A percentile compares a stretch with the other conserved stretches of the same genome.
These are phyloP conservation scores for Harmothoe impar DNA, from an alignment of 2,888 invertebrate genomes.

Conservation along the genomic window DNA sequence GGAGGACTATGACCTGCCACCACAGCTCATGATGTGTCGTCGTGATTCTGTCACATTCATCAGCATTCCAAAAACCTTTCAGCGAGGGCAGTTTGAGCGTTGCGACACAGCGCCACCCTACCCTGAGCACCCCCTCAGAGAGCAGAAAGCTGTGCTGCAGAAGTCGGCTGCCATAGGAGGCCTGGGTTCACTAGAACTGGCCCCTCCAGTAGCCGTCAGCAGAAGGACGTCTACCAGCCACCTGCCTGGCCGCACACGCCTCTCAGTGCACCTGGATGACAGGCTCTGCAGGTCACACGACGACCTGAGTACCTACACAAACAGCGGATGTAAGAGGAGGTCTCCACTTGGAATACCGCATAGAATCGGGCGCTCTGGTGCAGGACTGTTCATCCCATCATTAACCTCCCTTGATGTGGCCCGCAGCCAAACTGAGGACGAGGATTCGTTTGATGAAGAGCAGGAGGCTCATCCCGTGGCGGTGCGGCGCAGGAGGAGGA, in stretches of 20 bases:
- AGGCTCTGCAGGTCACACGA: conserved; percentile 43
- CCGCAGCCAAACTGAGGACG: neutral
- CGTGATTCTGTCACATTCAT: conserved; percentile 24
- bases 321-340: neutral
- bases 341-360: neutral
- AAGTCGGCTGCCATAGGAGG: conserved; percentile 6
- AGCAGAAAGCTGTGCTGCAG: neutral
- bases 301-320: neutral
- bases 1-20: conserved; percentile 51
- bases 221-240: conserved; percentile 34
- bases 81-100: neutral
- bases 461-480: neutral
- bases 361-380: neutral
- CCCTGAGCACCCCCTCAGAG: neutral
- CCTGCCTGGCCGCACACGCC: neutral
- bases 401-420: neutral
- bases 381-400: conserved; percentile 18
- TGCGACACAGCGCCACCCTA: neutral
- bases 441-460: neutral
- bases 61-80: conserved; percentile 18
- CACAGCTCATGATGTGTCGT: conserved; percentile 51
- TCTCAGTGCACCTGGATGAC: neutral
- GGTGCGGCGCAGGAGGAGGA: neutral
- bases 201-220: neutral
- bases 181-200: neutral